Conservation (phyloP, 1,140 invertebrate species). For the Ylistrum balloti region DNA sequence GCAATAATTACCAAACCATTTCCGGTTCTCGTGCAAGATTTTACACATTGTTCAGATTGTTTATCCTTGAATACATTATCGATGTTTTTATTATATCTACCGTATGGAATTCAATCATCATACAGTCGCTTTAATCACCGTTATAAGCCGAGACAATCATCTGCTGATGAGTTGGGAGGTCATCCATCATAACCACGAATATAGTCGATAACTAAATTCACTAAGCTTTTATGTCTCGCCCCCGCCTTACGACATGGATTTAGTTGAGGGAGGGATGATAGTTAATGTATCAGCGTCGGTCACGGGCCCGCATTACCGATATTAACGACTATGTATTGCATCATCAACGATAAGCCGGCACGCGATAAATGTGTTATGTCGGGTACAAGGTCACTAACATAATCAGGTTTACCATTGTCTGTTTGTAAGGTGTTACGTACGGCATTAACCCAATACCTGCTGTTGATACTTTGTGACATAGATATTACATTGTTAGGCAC, state of each 20-base stretch:
- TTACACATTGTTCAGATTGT: not conserved
- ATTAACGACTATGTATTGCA: not conserved
- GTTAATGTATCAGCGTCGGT: not conserved
- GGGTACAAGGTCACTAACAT: not conserved
- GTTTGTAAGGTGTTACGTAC: no score
- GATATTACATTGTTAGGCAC: not conserved
- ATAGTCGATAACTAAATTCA: not conserved
- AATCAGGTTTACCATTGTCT: not conserved
- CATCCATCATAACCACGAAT: not conserved
- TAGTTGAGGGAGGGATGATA: not conserved
- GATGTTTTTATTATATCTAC: not conserved
- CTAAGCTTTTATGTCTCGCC: not conserved
- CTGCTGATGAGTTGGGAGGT: not conserved
- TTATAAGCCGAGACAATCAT: not conserved
- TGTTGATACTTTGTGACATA: not conserved
- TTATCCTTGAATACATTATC: not conserved
- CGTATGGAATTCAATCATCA: not conserved
- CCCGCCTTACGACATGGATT: not conserved
- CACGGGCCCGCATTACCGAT: not conserved
- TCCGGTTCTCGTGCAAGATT: not conserved
- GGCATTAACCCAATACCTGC: not conserved
- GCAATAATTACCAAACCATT: not conserved
- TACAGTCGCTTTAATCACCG: not conserved
- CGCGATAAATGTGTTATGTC: not conserved
- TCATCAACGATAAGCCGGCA: not conserved